Base-by-base conservation (phyloP, 2,888 invertebrate genomes). In the Philonicus albiceps region DNA sequence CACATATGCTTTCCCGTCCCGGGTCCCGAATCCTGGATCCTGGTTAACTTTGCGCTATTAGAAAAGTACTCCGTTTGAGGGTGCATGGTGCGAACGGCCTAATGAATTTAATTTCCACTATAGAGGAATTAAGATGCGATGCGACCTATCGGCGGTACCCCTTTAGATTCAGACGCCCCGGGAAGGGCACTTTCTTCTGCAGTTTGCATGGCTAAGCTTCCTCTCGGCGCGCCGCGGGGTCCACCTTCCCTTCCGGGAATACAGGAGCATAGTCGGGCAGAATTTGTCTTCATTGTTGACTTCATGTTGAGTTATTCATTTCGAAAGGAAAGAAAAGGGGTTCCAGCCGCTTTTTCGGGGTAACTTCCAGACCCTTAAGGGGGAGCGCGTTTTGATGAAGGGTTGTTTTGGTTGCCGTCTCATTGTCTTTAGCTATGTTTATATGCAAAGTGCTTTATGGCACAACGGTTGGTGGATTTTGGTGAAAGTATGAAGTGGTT, bases 371-470 rank as follows among this genome's bases (percentile, higher is more conserved):
- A 43, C 72, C 40, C 72, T 73, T 73, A 11, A 73, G 84, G 84
- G 84, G 49, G 73, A 73, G 43, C 11, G n/a, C 64, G 27, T 78
- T 84, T 84, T 84, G 84, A 84, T 84, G 73, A 84, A 84, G 84
- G 84, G 75, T 53, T 75, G 43, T 85, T 75, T 85, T 85, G 74
- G 74, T 85, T 85, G 75, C 75, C 75, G 75, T 85, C 75, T 85
- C 85, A 75, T 85, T 75, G 53, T 85, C 74, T 85, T 75, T 85
- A 75, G 74, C 49, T 85, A 31, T 85, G 76, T 86, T 86, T 86
- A 86, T 89, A 89, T 89, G 89, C 89, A 88, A 89, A 89, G 88
- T 89, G 88, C 87, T 88, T 88, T 88, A 89, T 89, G 89, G 89
- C 88, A 87, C 88, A 88, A 88, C 88, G 88, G 88, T 88, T 88